Evolutionary conservation across 2,113 vertebrate genomes (phyloP).

Genomic region (Ptychochromis oligacanthus): DNA sequence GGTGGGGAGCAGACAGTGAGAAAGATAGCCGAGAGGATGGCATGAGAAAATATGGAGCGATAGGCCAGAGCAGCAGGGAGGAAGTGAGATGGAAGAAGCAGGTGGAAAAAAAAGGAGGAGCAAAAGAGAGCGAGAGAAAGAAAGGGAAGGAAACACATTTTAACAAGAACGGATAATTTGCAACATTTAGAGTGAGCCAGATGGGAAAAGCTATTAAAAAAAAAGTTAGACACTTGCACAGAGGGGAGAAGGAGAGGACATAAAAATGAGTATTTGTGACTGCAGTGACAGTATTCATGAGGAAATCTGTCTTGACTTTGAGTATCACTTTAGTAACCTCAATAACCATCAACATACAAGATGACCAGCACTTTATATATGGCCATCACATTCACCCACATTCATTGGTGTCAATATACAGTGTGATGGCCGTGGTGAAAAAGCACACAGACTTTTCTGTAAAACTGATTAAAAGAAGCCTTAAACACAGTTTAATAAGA

Average conservation of each 20-base stretch:
- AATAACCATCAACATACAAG: slow-evolving; percentile 30
- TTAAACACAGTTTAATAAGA: neutral
- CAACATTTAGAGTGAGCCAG: slow-evolving; percentile 57
- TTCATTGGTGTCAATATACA: neutral
- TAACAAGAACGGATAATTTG: slow-evolving; percentile 56
- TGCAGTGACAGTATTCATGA: slow-evolving; percentile 37
- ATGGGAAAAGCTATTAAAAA: slow-evolving; percentile 55
- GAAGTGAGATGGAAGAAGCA: slow-evolving; percentile 42
- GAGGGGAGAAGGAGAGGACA: slow-evolving; percentile 6
- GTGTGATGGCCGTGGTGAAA: neutral
- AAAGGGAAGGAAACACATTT: slow-evolving; percentile 38
- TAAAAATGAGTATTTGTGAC: slow-evolving; percentile 39
- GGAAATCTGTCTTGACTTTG: slow-evolving; percentile 36
- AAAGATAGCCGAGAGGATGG: slow-evolving; percentile 49
- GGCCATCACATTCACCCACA: neutral
- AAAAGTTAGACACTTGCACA: slow-evolving; percentile 14
- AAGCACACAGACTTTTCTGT: neutral
- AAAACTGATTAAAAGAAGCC: neutral
- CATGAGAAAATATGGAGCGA: slow-evolving; percentile 56
- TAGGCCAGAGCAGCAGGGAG: slow-evolving; percentile 54
- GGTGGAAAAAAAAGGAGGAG: slow-evolving; percentile 21
- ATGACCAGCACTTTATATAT: neutral
- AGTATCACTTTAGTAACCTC: slow-evolving; percentile 9
- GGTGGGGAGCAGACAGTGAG: slow-evolving; percentile 31
- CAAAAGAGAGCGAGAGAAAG: neutral